Evolutionary conservation across 2,888 invertebrate species (phyloP).

Genomic region (Cerceris rybyensis): DNA sequence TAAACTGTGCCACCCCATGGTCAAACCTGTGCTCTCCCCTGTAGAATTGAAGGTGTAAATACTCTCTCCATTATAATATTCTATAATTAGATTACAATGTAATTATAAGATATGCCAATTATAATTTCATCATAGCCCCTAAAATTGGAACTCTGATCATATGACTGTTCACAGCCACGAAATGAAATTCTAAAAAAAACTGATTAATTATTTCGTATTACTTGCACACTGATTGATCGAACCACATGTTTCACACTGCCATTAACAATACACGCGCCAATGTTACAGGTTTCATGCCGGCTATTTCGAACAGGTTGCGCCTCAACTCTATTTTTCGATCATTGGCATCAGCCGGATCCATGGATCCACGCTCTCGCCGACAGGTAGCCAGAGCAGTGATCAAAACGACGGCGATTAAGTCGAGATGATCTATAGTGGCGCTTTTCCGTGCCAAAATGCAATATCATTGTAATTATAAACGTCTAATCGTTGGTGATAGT

Average conservation of each 20-base stretch:
- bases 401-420: slow-evolving; percentile 63
- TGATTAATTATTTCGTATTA: background rate
- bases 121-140: no score
- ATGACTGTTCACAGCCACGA: no score
- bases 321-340: slow-evolving; percentile 67
- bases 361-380: slow-evolving; percentile 59
- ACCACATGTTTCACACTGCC: slow-evolving; percentile 28
- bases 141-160: no score
- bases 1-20: no score
- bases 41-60: no score
- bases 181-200: no score
- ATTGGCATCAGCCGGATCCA: slow-evolving; percentile 64
- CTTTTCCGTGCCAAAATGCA: slow-evolving; percentile 50
- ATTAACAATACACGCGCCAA: slow-evolving; percentile 30
- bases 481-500: slow-evolving; percentile 56
- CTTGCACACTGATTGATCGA: slow-evolving; percentile 12
- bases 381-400: slow-evolving; percentile 64
- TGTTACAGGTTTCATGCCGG: slow-evolving; percentile 60
- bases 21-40: no score
- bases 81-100: no score
- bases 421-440: slow-evolving; percentile 49
- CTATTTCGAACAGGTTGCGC: slow-evolving; percentile 71
- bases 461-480: slow-evolving; percentile 57
- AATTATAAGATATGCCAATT: no score
- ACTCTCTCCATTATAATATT: no score